Percentiles rank a stretch among this genome's conserved stretches.
phyloP scores from a whole-genome alignment of 1,140 invertebrate species.

The Batillaria attramentaria region DNA sequence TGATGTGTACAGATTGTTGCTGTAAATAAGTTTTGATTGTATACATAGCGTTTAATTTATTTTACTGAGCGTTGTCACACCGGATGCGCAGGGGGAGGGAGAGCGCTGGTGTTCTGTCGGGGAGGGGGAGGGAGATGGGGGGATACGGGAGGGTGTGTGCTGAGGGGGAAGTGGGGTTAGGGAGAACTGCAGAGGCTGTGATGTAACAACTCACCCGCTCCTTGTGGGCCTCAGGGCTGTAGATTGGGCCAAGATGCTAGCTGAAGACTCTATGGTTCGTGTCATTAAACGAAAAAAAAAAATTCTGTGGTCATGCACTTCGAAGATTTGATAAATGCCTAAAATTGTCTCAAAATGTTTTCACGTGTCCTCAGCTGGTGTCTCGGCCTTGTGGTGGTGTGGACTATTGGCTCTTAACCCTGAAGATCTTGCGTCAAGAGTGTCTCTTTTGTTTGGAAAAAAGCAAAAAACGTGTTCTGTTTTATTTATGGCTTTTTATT shows the following conservation, averaged over 20 bases:
- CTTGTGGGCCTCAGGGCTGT: no score
- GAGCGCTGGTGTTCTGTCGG: not conserved
- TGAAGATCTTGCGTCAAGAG: not conserved
- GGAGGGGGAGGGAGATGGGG: not conserved
- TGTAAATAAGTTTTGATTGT: constrained; percentile 26
- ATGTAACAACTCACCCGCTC: no score
- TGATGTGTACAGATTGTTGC: not conserved
- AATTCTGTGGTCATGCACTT: no score
- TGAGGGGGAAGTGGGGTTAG: not conserved
- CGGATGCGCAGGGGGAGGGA: not conserved
- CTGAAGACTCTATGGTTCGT: no score
- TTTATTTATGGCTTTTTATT: not conserved
- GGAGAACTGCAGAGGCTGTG: constrained; percentile 17
- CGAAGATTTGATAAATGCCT: no score
- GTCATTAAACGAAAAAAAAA: no score
- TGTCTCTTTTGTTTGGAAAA: not conserved
- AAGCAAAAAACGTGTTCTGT: not conserved
- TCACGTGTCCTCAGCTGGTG: no score
- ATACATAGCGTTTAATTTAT: constrained; percentile 21
- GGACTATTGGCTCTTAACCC: no score
- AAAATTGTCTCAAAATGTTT: no score
- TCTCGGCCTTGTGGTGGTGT: no score
- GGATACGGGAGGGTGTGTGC: not conserved
- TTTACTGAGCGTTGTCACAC: not conserved
- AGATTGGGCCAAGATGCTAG: no score